phyloP scores from a whole-genome alignment of 2,113 vertebrate genomes.

The Lepus europaeus region DNA sequence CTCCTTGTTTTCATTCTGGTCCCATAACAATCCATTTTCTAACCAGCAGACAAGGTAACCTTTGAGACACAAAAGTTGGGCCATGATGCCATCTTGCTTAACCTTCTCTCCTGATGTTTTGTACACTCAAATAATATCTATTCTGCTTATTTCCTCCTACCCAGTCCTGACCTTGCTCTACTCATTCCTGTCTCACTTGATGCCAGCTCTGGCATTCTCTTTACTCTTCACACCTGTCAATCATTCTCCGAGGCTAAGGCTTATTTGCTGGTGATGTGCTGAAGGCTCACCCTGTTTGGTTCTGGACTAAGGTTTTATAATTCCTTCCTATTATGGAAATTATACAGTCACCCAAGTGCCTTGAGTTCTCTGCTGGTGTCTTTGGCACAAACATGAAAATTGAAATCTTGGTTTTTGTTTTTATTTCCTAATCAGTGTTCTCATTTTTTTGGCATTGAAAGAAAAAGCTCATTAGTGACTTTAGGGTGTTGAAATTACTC shows the following conservation, averaged over 20 bases:
- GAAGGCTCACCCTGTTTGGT: background rate
- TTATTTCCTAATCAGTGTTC: conserved; percentile 70
- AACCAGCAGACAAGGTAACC: background rate
- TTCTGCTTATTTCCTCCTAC: background rate
- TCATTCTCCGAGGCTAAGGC: background rate
- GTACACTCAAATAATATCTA: background rate
- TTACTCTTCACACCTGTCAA: background rate
- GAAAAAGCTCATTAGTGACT: conserved; percentile 78
- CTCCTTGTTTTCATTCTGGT: background rate
- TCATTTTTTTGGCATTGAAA: conserved; percentile 73
- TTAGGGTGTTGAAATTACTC: conserved; percentile 70
- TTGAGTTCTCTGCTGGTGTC: conserved; percentile 62
- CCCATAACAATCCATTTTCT: background rate
- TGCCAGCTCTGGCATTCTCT: background rate
- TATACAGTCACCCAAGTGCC: conserved; percentile 5
- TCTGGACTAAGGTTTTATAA: conserved; percentile 8
- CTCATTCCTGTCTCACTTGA: background rate
- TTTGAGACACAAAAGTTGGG: background rate
- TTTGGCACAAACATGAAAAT: conserved; percentile 68
- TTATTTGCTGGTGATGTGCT: background rate
- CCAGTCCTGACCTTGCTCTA: background rate
- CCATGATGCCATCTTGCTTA: background rate
- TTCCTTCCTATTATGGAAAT: conserved; percentile 68
- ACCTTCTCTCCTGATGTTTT: no score
- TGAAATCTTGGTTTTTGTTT: conserved; percentile 73